Conservation (phyloP, 2,113 vertebrate species). For the Thryonomys swinderianus region DNA sequence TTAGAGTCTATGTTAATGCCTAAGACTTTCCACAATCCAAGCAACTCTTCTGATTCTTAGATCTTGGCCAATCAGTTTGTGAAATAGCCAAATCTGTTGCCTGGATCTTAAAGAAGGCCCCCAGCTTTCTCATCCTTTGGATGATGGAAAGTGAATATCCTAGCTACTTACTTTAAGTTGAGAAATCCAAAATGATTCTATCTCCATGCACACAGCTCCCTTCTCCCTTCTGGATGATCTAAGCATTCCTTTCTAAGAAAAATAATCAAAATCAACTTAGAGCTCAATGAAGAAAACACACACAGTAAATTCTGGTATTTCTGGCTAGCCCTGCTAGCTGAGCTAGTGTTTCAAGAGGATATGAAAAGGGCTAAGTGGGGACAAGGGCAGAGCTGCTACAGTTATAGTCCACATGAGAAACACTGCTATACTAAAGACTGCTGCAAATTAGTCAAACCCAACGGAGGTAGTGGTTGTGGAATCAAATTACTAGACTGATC, state of each 20-base stretch:
- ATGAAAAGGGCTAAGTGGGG: not conserved
- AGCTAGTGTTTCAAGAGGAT: not conserved
- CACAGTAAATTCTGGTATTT: not conserved
- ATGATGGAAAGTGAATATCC: not conserved
- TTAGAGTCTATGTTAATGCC: fast-evolving
- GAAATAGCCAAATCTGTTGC: not conserved
- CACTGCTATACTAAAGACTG: not conserved
- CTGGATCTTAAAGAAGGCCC: not conserved
- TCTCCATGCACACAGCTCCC: not conserved
- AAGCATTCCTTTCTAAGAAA: slow-evolving; percentile 6
- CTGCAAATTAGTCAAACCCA: not conserved
- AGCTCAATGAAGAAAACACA: not conserved
- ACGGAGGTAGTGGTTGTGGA: not conserved
- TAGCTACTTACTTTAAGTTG: not conserved
- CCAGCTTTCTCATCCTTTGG: not conserved
- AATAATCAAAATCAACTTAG: not conserved
- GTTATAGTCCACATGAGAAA: not conserved
- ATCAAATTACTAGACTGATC: not conserved
- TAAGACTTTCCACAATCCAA: not conserved
- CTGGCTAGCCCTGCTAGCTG: not conserved
- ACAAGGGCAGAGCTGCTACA: not conserved
- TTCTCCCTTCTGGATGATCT: not conserved
- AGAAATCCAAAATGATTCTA: not conserved
- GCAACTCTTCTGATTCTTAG: not conserved
- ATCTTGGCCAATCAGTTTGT: not conserved